phyloP scores from a whole-genome alignment of 2,797 vertebrate species.

The Rhynchotus rufescens region DNA sequence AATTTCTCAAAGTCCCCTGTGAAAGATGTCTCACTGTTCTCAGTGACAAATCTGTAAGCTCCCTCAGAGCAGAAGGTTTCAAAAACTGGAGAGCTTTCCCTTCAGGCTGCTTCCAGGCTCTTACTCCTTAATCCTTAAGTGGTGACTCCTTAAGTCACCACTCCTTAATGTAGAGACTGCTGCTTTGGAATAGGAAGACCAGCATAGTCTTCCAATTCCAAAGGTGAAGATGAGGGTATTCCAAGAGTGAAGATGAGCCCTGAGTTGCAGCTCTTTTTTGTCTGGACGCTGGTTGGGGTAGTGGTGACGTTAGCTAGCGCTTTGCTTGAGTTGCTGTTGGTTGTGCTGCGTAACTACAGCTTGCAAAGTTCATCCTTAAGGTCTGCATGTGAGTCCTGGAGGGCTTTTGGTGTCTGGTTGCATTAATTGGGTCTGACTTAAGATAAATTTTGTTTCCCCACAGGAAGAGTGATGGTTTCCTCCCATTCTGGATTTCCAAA shows the following conservation, averaged over 20 bases:
- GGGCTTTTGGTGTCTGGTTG: neutral
- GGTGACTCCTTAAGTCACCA: too few relatives aligned
- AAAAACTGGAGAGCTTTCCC: neutral
- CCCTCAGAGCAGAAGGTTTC: neutral
- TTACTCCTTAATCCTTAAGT: too few relatives aligned
- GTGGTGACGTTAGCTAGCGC: neutral
- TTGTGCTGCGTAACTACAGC: neutral
- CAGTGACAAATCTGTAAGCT: neutral
- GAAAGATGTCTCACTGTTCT: neutral
- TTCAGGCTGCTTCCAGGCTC: neutral
- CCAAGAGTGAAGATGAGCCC: too few relatives aligned
- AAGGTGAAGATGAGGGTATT: too few relatives aligned
- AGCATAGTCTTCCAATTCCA: too few relatives aligned
- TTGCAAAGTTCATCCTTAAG: neutral
- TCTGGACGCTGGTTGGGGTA: too few relatives aligned
- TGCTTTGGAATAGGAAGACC: too few relatives aligned
- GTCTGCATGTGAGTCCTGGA: neutral
- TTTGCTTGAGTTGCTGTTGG: neutral
- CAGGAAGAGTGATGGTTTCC: neutral
- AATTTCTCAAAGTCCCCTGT: neutral
- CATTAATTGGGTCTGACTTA: neutral
- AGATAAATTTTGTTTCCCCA: neutral
- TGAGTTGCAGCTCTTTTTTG: too few relatives aligned
- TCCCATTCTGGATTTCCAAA: constrained; percentile 4
- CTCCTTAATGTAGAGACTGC: neutral